phyloP scores from a whole-genome alignment of 2,888 invertebrate species.

The Embidobia sp. region DNA sequence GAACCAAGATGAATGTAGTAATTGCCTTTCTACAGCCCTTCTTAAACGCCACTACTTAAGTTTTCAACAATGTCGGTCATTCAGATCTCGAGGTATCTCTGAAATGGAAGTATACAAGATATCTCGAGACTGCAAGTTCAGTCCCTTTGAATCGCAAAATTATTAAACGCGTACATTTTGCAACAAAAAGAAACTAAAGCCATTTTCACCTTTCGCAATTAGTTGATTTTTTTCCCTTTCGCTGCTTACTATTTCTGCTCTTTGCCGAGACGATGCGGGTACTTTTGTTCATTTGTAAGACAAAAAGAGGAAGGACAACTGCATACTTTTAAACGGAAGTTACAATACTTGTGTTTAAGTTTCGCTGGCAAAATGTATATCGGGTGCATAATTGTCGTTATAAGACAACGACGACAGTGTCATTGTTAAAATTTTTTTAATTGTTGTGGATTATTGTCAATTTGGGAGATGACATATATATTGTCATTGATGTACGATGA shows the following conservation, averaged over 20 bases:
- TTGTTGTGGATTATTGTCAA: slow-evolving; percentile 9
- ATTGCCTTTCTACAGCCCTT: slow-evolving; percentile 61
- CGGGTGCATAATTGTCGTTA: slow-evolving; percentile 15
- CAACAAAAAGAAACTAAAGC: slow-evolving; percentile 58
- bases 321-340: slow-evolving; percentile 36
- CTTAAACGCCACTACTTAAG: slow-evolving; percentile 62
- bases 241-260: slow-evolving; percentile 56
- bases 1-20: slow-evolving; percentile 61
- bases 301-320: slow-evolving; percentile 37
- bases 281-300: slow-evolving; percentile 57
- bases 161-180: slow-evolving; percentile 60
- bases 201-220: slow-evolving; percentile 61
- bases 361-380: slow-evolving; percentile 19
- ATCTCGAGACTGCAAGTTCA: slow-evolving; percentile 57
- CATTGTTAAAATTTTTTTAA: too few relatives aligned
- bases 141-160: slow-evolving; percentile 55
- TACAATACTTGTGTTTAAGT: slow-evolving; percentile 45
- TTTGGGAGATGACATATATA: background rate
- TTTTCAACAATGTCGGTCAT: slow-evolving; percentile 64
- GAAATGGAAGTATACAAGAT: slow-evolving; percentile 52
- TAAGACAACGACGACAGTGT: slow-evolving; percentile 16
- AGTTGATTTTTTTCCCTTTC: slow-evolving; percentile 55
- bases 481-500: background rate
- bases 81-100: slow-evolving; percentile 54
- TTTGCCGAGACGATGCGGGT: slow-evolving; percentile 57